Base-by-base conservation (phyloP, 2,888 invertebrate species). In the Sminthurinus aureus region DNA sequence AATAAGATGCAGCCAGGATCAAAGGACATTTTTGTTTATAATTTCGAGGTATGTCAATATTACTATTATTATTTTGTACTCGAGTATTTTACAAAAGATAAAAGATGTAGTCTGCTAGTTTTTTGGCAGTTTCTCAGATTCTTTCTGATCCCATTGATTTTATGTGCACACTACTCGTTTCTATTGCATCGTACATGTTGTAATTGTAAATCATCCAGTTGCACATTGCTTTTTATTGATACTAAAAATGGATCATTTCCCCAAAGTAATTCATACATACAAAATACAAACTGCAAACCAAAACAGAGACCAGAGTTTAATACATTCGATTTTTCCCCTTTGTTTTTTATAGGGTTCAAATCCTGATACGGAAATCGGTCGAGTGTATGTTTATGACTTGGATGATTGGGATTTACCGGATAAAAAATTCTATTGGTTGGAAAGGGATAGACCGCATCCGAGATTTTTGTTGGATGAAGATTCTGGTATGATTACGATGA, bases 321-420 rank as follows among this genome's bases (percentile, higher is more conserved):
- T 38, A 38, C 38, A 38, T 38, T 4, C 38, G 6, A 38, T 38
- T 38, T 38, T 38, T 38, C 6, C 38, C 38, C 6, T 38, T 58
- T 58, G 2, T 58, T 58, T 3, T 58, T 58, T 58, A 6, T 93
- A 96, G 93, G 96, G 96, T 18, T 95, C 95, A 91, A 94, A 96
- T 83, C 96, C 95, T 50, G 96, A 96, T 89, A 96, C 97, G 0
- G 96, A 95, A 90, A 95, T 99, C 86, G 98, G 98, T 64, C 93
- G 96, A 85, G 99, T 99, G 11, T 98, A 98, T 91, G 98, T 99
- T 0, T 96, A 97, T 90, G 99, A 99, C 91, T 92, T 96, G 87
- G 99, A 99, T 91, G 99, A 99, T 90, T 99, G 99, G 99, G 99
- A 99, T 91, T 91, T 98, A 86, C 96, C 96, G 0, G 98, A 99